Evolutionary conservation across 1,140 invertebrate species (phyloP), one percentile per base, ranked within the genome.

Genomic region (Aphaenogaster ashmeadi): DNA sequence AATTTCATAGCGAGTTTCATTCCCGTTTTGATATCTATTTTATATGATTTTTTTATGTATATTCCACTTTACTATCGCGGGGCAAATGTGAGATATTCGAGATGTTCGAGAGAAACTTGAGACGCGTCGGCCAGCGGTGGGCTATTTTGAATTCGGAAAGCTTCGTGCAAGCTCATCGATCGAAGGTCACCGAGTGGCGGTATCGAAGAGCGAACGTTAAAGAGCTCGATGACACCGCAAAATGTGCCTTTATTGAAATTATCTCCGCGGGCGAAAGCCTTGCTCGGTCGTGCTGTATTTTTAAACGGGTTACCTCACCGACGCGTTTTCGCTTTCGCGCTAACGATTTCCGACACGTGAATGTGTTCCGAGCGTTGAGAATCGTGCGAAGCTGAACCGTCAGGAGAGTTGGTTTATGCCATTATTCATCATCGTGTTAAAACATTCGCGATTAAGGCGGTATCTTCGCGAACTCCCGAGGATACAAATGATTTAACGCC

Each of bases 221-320:
- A 64, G 72, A 78, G 54, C 41, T 50, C 41, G 33, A n/a, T 58
- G 33, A 58, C 8, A 21, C 21, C 41, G 33, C 33, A n/a, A 18
- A 56, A 60, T 27, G 11, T 47, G 60, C 54, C 62, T 54, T 60
- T 56, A 75, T 72, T 38, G 27, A 27, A 27, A 80, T 88, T 36
- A 41, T 54, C 41, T n/a, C 18, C 18, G 75, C 71, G 44, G 13
- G 69, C 74, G 64, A 47, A 36, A 36, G 41, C 72, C 7, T 54
- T 13, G 41, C 33, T 52, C n/a, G 77, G 11, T 6, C 13, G 38
- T 18, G 74, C 60, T 90, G 62, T 90, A 90, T 90, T 90, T 90
- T 90, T 90, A 78, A 88, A 85, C 80, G 86, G 78, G 80, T 86
- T 90, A 86, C 88, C 88, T 90, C 88, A 90, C 50, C 79, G 79